Percentiles rank a stretch among this genome's conserved stretches.
Evolutionary conservation across 2,888 invertebrate genomes (phyloP).

Genomic region (Dryadula phaetusa): DNA sequence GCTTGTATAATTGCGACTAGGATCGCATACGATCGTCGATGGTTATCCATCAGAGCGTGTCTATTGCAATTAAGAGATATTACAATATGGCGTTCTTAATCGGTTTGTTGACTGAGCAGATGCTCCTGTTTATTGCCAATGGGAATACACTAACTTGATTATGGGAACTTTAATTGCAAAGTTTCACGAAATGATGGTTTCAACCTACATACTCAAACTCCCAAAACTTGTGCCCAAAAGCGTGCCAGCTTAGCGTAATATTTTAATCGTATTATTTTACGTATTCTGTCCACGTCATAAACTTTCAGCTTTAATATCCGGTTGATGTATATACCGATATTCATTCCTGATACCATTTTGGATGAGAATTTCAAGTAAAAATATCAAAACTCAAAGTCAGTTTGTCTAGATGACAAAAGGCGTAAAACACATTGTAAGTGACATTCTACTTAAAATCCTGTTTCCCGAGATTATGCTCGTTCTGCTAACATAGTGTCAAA

Average conservation of each 20-base stretch:
- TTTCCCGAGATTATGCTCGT: slow-evolving; percentile 17
- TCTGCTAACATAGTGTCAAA: neutral
- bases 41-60: slow-evolving; percentile 44
- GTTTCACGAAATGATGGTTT: neutral
- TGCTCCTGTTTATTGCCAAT: slow-evolving; percentile 27
- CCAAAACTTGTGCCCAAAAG: no score
- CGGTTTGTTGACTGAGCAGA: slow-evolving; percentile 34
- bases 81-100: slow-evolving; percentile 32
- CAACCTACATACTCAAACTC: neutral
- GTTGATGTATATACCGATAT: neutral
- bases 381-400: neutral
- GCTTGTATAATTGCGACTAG: slow-evolving; percentile 60
- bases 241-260: neutral
- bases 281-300: neutral
- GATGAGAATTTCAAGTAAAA: neutral
- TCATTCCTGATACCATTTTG: neutral
- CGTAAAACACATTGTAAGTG: slow-evolving; percentile 13
- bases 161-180: slow-evolving; percentile 3
- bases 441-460: slow-evolving; percentile 14
- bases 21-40: slow-evolving; percentile 45
- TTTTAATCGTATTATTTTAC: neutral
- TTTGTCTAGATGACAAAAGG: neutral
- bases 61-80: slow-evolving; percentile 48
- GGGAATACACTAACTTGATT: slow-evolving; percentile 15
- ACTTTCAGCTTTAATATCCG: neutral